Percentiles rank a stretch among this genome's conserved stretches.
These are phyloP conservation scores for Agraylea sexmaculata DNA, from an alignment of 1,140 invertebrate genomes.

Conservation along the genomic window DNA sequence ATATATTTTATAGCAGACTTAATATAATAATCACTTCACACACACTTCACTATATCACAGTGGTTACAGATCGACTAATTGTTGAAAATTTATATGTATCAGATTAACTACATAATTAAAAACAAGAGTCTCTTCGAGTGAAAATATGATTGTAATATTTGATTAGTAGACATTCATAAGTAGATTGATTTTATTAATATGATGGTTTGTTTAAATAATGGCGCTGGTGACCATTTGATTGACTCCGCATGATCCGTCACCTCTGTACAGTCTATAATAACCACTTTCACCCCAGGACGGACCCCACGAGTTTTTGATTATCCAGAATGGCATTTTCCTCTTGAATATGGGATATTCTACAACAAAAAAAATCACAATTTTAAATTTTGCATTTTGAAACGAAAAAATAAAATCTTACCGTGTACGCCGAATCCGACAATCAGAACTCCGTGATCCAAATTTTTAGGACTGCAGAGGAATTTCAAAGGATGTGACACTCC, in stretches of 20 bases:
- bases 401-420: conserved; percentile 38
- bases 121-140: no score
- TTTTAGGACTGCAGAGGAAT: conserved; percentile 68
- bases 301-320: conserved; percentile 91
- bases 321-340: conserved; percentile 80
- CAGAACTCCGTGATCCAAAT: conserved; percentile 83
- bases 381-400: not conserved
- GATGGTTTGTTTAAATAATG: conserved; percentile 33
- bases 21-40: no score
- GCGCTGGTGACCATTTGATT: conserved; percentile 86
- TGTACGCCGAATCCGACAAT: conserved; percentile 86
- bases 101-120: no score
- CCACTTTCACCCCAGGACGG: conserved; percentile 78
- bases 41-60: no score
- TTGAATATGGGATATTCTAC: conserved; percentile 71
- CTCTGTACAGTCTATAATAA: conserved; percentile 89
- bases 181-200: no score
- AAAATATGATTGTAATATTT: no score
- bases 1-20: no score
- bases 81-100: no score
- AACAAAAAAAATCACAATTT: conserved; percentile 28
- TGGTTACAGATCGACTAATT: no score
- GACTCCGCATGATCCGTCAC: conserved; percentile 89
- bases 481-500: conserved; percentile 94
- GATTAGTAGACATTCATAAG: conserved; percentile 9